Evolutionary conservation across 2,888 invertebrate genomes (phyloP), one percentile per base, ranked within the genome.

Genomic region (Acleris laterana): DNA sequence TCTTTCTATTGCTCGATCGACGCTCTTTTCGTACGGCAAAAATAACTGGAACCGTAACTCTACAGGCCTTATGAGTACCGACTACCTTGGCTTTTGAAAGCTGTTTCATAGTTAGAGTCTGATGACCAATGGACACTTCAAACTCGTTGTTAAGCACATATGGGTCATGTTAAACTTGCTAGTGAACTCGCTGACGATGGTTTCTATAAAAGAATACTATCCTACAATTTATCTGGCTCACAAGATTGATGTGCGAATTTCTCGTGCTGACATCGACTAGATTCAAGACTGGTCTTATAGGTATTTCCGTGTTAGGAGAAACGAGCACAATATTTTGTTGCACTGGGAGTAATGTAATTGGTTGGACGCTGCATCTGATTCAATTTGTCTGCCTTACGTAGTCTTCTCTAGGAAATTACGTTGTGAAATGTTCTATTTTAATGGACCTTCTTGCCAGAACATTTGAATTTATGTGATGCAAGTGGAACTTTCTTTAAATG

Each of bases 331-430:
- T 64, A 28, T 60, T 44, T 42, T 32, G 42, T 50, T 59, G 48
- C 60, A 50, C 28, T 49, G 11, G 25, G 32, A 19, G 11, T 50
- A 61, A 65, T 56, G 55, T 44, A 65, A 61, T 65, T 65, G 50
- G 17, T 49, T 46, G 44, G 20, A 50, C 44, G 38, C 32, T n/a
- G 55, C 60, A 57, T 55, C 65, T 55, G 60, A 65, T 42, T n/a
- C 60, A 61, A 65, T 60, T 65, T 65, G 28, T 46, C 49, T 28
- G 50, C 50, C 44, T 56, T 56, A 44, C 60, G 42, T 49, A 55
- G 46, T 38, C 25, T 61, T 16, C 28, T 28, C 49, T 56, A 46
- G 48, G 38, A 49, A 49, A 20, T 49, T 28, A 50, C 57, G n/a
- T 28, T 58, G 51, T 32, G 11, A 17, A 55, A 55, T 17, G 17